Conservation (phyloP, 2,888 invertebrate genomes). For the Periphyllus acericola region DNA sequence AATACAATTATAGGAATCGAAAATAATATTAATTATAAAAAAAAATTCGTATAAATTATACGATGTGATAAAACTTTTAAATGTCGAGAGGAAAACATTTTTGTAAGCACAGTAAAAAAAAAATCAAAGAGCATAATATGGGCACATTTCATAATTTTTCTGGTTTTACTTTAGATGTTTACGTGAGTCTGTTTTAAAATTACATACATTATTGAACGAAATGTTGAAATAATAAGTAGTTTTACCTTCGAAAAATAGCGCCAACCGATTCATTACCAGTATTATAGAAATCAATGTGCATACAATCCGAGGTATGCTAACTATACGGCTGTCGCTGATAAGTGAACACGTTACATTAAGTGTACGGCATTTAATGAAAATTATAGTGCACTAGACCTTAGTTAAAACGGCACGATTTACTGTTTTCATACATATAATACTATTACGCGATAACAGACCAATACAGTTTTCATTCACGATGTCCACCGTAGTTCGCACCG, state of each 20-base stretch:
- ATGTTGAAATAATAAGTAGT: conserved; percentile 20
- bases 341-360: too few species aligned
- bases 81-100: background rate
- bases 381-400: conserved; percentile 8
- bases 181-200: background rate
- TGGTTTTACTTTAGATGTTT: background rate
- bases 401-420: background rate
- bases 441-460: background rate
- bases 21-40: background rate
- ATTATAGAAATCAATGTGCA: background rate
- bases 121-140: too few species aligned
- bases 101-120: background rate
- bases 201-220: background rate
- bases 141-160: background rate
- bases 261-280: background rate
- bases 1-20: background rate
- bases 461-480: conserved; percentile 21
- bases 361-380: background rate
- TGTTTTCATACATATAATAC: conserved; percentile 26
- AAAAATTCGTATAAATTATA: background rate
- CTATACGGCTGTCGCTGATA: background rate
- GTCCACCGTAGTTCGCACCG: background rate
- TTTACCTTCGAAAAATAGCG: conserved; percentile 20
- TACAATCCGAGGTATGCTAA: background rate
- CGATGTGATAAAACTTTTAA: background rate